Base-by-base conservation (phyloP, 2,797 vertebrate species). In the Sparus aurata region DNA sequence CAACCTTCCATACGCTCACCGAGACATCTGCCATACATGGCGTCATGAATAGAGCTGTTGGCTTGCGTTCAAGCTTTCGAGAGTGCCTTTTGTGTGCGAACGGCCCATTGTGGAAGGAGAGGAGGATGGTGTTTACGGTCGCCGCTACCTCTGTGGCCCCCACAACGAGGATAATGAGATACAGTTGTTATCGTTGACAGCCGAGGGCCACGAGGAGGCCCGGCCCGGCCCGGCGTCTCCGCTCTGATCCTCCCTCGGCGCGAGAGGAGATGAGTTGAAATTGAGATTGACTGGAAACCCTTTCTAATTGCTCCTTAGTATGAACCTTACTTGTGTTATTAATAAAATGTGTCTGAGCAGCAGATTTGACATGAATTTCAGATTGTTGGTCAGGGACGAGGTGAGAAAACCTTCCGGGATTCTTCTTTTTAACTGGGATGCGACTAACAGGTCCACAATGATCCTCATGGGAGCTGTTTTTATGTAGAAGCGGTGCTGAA, bases 121-220 rank as follows among this genome's bases (percentile, higher is more conserved):
- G 85, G 83, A 92, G 90, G 85, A 89, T 85, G 87, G 86, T 89
- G 89, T 90, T 89, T 92, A 92, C 45, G 80, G 81, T 82, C 66
- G 71, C 83, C 69, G 15, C 80, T 85, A 90, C 91, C 91, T 87
- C 72, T 13, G 34, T 69, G 83, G 87, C 83, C 90, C 87, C 86
- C 83, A 81, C 82, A 85, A 84, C 77, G 73, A 85, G 87, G 87
- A 91, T 93, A 93, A 93, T 92, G 89, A 93, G 90, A 94, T 91
- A 91, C 92, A 93, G 92, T 93, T 87, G 90, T 91, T 93, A 93
- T 92, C 90, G 68, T 84, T 93, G 93, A 93, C 90, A 92, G 88
- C 86, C 79, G 72, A 85, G 88, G 89, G 89, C 87, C 91, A 75
- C 38, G 0, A 90, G 89, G 84, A 88, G 83, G 38, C 38, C 25